Evolutionary conservation across 64 coral and sea anemone species (phyloP), one percentile per base, ranked within the genome.

Genomic region (Exaiptasia diaphana): DNA sequence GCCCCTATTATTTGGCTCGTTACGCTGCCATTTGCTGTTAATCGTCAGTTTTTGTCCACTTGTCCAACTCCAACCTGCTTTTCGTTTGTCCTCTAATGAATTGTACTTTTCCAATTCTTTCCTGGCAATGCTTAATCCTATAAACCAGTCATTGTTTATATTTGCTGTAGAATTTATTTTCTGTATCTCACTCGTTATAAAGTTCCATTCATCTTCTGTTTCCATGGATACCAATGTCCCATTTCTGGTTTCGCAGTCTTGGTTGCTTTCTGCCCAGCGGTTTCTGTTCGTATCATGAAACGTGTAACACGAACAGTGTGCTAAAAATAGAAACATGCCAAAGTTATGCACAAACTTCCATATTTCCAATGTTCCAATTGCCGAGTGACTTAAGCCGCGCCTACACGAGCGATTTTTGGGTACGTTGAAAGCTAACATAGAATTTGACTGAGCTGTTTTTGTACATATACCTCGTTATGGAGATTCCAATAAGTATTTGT

Each of bases 121-220:
- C n/a, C n/a, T n/a, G n/a, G n/a, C n/a, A n/a, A n/a, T 64, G 23
- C 22, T 59, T 27, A 85, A 85, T 35, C 82, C 82, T 30, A 85
- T 85, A 39, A 70, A 52, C 80, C 80, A 83, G 40, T 83, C 80
- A 23, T 50, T 56, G 1, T 10, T 1, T 62, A 0, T 12, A 13
- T 30, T n/a, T 5, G 3, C 9, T 6, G 20, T 7, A 6, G 35
- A 0, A 41, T 0, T 67, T 17, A 61, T 41, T 1, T 10, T 62
- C 36, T 81, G 60, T 10, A 67, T 81, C 14, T 42, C 24, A 25
- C 14, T 45, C 7, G 64, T 81, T 10, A 81, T 81, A 2, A 49
- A 31, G 0, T 3, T 20, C 60, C 60, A 81, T n/a, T 81, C 77
- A 35, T 67, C 15, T 50, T 67, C 77, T 64, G 73, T 76, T 76